phyloP scores from a whole-genome alignment of 2,888 invertebrate species.

The Polydrusus cervinus region DNA sequence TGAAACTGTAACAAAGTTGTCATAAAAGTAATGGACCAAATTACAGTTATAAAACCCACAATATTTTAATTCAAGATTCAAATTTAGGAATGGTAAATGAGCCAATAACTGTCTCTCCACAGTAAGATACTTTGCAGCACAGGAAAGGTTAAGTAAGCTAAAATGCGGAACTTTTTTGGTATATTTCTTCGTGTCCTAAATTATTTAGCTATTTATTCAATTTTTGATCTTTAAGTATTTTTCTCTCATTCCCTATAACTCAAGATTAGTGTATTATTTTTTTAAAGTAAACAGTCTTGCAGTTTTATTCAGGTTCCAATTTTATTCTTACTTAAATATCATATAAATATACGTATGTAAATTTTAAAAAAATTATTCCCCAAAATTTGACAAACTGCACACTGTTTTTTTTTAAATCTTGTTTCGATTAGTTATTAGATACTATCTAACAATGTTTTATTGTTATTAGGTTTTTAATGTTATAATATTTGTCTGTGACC shows the following conservation, averaged over 20 bases:
- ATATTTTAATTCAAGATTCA: too few relatives aligned
- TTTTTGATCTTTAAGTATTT: background rate
- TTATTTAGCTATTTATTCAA: background rate
- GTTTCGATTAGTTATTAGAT: slow-evolving; percentile 55
- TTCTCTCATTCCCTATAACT: slow-evolving; percentile 14
- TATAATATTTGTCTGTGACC: slow-evolving; percentile 63
- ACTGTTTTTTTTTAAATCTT: slow-evolving; percentile 5
- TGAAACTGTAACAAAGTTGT: too few relatives aligned
- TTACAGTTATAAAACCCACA: too few relatives aligned
- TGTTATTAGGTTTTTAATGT: slow-evolving; percentile 59
- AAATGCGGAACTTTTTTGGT: too few relatives aligned
- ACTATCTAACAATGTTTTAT: slow-evolving; percentile 55
- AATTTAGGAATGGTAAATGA: too few relatives aligned
- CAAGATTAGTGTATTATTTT: background rate
- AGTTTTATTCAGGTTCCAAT: background rate
- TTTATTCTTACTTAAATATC: background rate
- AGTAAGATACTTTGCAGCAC: too few relatives aligned
- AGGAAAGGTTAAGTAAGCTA: too few relatives aligned
- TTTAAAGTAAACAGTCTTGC: background rate
- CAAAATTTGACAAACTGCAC: background rate
- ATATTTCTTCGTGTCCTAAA: too few relatives aligned
- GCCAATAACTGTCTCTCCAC: too few relatives aligned
- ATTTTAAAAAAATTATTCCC: too few relatives aligned
- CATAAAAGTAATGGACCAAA: too few relatives aligned
- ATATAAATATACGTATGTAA: too few relatives aligned